A percentile compares a stretch with the other conserved stretches of the same genome.
These are phyloP conservation scores for Anoplopoma fimbria DNA, from an alignment of 2,113 vertebrate genomes.

Conservation along the genomic window DNA sequence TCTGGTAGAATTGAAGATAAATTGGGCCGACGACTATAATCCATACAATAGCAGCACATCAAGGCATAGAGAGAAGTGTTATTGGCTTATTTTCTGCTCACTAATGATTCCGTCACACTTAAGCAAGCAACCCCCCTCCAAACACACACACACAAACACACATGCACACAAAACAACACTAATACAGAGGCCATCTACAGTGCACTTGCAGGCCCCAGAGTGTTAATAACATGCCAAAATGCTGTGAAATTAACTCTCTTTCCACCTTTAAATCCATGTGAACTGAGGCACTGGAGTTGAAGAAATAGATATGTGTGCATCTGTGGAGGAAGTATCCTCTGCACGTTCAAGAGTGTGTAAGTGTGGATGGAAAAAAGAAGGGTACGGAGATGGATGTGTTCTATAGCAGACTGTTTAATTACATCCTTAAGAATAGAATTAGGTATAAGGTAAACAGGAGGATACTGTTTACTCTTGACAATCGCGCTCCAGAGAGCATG, in stretches of 20 bases:
- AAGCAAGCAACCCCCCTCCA: constrained; percentile 9
- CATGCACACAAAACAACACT: background rate
- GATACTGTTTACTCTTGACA: constrained; percentile 75
- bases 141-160: background rate
- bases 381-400: constrained; percentile 56
- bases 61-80: constrained; percentile 27
- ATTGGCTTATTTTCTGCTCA: constrained; percentile 62
- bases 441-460: constrained; percentile 72
- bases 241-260: constrained; percentile 72
- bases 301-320: constrained; percentile 17
- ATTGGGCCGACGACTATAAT: constrained; percentile 16
- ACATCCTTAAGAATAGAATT: constrained; percentile 66
- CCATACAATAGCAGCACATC: constrained; percentile 37
- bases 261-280: constrained; percentile 58
- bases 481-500: constrained; percentile 65
- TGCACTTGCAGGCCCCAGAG: background rate
- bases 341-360: background rate
- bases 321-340: constrained; percentile 3
- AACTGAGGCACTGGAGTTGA: constrained; percentile 17
- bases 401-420: constrained; percentile 67
- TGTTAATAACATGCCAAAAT: constrained; percentile 54
- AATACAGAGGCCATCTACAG: constrained; percentile 31
- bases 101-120: constrained; percentile 69
- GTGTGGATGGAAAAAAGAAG: background rate
- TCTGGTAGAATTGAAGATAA: background rate